Evolutionary conservation across 2,797 vertebrate species (phyloP), one percentile per base, ranked within the genome.

Genomic region (Aldrovandia affinis): DNA sequence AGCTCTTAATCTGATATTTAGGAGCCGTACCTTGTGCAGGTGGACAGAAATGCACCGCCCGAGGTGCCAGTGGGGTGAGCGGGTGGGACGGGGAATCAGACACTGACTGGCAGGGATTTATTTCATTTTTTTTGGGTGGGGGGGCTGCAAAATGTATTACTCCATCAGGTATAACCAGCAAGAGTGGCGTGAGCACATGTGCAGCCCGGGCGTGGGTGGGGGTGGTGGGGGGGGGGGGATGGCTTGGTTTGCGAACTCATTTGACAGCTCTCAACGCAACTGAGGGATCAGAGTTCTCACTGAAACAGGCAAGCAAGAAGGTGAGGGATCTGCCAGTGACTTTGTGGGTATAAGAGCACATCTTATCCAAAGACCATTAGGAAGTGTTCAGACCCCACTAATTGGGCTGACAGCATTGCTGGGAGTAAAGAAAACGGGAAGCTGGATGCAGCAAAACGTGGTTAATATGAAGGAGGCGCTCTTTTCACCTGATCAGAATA

Each of bases 311-410:
- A 57, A n/a, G 70, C 84, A 81, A 82, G 28, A 82, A 70, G 83
- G 81, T 89, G 81, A 68, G n/a, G 28, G 79, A 83, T 33, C 0
- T 39, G 85, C 78, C 86, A 80, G 44, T 82, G 86, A 89, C 89
- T 88, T 91, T 86, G 86, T 14, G 68, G 86, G 84, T 78, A 88
- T 85, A 90, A 91, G 89, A 88, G 89, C 85, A 1, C 82, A 83
- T 61, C 42, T 59, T 81, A 83, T 87, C 83, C 33, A 5, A 81
- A 89, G 87, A 89, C 75, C 83, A 80, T 88, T 85, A 89, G 22
- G 20, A 86, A 79, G 86, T 85, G 83, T 81, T 83, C 75, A 78
- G 87, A 83, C 81, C 50, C 78, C 52, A 47, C 82, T 80, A 82
- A 83, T 54, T 47, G 3, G 73, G 33, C 85, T 42, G 78, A 22